phyloP scores from a whole-genome alignment of 2,797 vertebrate genomes.

The Sciurus carolinensis region DNA sequence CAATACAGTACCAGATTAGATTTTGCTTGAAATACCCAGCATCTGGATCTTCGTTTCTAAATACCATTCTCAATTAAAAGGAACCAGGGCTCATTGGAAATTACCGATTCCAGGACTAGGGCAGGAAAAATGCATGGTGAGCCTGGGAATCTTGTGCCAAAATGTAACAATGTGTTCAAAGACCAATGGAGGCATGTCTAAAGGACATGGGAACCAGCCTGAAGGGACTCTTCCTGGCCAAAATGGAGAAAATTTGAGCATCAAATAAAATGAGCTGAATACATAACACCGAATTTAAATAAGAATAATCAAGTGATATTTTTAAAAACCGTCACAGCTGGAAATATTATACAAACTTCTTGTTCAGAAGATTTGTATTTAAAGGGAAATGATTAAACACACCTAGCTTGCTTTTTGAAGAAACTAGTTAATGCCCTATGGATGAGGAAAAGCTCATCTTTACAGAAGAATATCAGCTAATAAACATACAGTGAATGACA shows the following conservation, averaged over 20 bases:
- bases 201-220: neutral
- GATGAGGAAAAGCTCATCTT: constrained; percentile 37
- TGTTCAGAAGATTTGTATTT: constrained; percentile 26
- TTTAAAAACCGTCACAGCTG: neutral
- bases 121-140: constrained; percentile 1
- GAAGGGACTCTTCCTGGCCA: neutral
- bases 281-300: constrained; percentile 38
- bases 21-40: constrained; percentile 8
- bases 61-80: neutral
- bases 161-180: constrained; percentile 32
- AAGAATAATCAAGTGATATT: neutral
- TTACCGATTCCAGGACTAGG: neutral
- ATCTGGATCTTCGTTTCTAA: constrained; percentile 7
- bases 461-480: constrained; percentile 13
- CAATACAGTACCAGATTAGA: constrained; percentile 18
- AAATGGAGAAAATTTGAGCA: constrained; percentile 32
- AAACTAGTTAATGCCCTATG: neutral
- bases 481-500: neutral
- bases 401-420: neutral
- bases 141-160: neutral
- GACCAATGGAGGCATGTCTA: neutral
- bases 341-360: neutral
- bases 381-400: neutral
- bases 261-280: constrained; percentile 33
- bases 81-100: constrained; percentile 10